Conservation (phyloP, 1,140 invertebrate genomes). For the Grapholita molesta region DNA sequence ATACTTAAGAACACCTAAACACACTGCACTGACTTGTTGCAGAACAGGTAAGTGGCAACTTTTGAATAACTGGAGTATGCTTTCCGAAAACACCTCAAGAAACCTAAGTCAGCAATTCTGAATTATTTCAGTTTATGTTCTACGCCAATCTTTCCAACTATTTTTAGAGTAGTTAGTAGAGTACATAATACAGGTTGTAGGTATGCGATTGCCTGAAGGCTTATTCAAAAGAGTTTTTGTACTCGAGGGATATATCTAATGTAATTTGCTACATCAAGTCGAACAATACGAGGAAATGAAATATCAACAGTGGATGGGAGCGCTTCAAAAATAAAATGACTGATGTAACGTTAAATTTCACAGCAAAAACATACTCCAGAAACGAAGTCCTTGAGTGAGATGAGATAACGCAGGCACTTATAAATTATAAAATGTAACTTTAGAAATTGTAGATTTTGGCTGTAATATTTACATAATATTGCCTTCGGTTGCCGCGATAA, state of each 20-base stretch:
- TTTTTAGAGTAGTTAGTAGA: not conserved
- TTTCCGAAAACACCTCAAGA: not conserved
- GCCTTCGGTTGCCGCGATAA: too few species aligned
- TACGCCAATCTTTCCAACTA: not conserved
- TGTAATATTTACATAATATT: too few species aligned
- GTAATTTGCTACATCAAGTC: slow-evolving; percentile 40
- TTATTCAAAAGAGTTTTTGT: slow-evolving; percentile 23
- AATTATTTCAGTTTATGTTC: too few species aligned
- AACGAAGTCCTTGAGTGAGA: not conserved
- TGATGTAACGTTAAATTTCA: too few species aligned
- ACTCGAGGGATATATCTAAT: slow-evolving; percentile 44
- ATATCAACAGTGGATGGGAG: slow-evolving; percentile 48
- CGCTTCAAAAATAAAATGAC: not conserved
- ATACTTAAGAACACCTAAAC: not conserved
- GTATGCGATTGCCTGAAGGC: not conserved
- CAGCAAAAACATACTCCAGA: not conserved
- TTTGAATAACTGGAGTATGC: not conserved
- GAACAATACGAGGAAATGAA: slow-evolving; percentile 48
- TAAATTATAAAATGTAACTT: not conserved
- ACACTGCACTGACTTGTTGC: not conserved
- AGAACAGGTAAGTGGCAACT: not conserved
- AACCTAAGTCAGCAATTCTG: not conserved
- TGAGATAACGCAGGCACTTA: not conserved
- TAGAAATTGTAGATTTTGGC: not conserved
- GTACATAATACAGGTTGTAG: not conserved